Conservation (phyloP, 2,113 vertebrate genomes). For the Misgurnus mizolepis region DNA sequence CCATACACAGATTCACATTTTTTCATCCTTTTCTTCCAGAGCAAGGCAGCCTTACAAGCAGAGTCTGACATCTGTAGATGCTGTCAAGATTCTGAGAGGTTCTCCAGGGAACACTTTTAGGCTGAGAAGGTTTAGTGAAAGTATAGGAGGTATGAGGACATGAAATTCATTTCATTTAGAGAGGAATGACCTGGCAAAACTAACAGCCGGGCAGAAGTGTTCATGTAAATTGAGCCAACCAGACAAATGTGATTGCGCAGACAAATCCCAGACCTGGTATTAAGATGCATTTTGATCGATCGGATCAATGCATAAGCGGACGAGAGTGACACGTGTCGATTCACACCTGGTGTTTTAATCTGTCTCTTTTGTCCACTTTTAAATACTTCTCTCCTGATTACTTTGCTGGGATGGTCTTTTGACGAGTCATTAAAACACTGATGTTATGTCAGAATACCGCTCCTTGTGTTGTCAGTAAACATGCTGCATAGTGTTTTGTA, state of each 20-base stretch:
- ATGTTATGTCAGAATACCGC: too few species aligned
- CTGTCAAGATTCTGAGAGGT: constrained; percentile 20
- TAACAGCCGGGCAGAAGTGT: background rate
- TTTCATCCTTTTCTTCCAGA: background rate
- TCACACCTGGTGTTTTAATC: too few species aligned
- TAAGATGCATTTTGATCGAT: too few species aligned
- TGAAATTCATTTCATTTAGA: constrained; percentile 18
- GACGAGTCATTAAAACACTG: too few species aligned
- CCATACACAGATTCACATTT: background rate
- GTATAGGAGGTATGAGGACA: background rate
- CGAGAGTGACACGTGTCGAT: too few species aligned
- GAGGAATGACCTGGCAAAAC: too few species aligned
- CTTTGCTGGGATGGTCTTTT: too few species aligned
- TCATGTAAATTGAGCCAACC: constrained; percentile 16
- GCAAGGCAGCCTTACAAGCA: background rate
- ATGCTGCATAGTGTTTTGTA: too few species aligned
- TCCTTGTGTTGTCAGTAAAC: too few species aligned
- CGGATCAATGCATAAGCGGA: too few species aligned
- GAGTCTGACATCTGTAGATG: constrained; percentile 16
- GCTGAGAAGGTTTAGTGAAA: background rate
- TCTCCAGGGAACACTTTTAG: constrained; percentile 1
- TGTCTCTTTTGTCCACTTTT: too few species aligned
- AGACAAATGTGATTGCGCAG: constrained; percentile 10
- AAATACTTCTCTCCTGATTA: too few species aligned
- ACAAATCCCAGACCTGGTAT: background rate